phyloP scores from a whole-genome alignment of 2,797 vertebrate genomes.

The Premnoplex brunnescens region DNA sequence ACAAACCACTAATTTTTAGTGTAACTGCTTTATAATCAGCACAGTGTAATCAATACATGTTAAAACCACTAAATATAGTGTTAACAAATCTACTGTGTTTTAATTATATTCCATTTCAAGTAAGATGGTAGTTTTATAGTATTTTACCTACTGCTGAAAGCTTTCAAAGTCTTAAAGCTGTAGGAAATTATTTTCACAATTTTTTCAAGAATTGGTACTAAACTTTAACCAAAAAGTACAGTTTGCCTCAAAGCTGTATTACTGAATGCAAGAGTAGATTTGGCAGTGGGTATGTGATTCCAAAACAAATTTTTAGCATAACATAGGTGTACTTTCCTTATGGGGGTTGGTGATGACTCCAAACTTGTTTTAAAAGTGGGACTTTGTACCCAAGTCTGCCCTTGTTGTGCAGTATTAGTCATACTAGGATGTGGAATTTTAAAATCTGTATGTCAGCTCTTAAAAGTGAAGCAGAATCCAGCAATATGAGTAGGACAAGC shows the following conservation, averaged over 20 bases:
- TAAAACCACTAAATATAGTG: not conserved
- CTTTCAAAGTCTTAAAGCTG: not conserved
- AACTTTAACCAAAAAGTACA: not conserved
- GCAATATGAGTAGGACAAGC: not conserved
- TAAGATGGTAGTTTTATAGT: not conserved
- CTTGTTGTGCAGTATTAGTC: not conserved
- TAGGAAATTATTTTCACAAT: not conserved
- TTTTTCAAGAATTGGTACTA: not conserved
- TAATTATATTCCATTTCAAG: not conserved
- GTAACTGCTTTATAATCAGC: not conserved
- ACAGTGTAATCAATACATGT: not conserved
- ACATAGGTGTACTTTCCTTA: not conserved
- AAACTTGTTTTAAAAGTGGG: not conserved
- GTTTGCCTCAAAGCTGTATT: not conserved
- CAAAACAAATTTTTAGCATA: not conserved
- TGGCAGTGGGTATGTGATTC: not conserved
- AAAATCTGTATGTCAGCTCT: not conserved
- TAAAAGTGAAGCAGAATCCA: not conserved
- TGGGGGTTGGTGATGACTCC: not conserved
- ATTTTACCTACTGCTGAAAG: not conserved
- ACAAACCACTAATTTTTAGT: not conserved
- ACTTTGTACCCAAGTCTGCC: constrained; percentile 4
- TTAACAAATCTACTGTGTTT: not conserved
- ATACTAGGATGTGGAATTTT: not conserved
- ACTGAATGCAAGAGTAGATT: not conserved